Conservation (phyloP, 1,140 invertebrate species). For the Diorhabda sublineata region DNA sequence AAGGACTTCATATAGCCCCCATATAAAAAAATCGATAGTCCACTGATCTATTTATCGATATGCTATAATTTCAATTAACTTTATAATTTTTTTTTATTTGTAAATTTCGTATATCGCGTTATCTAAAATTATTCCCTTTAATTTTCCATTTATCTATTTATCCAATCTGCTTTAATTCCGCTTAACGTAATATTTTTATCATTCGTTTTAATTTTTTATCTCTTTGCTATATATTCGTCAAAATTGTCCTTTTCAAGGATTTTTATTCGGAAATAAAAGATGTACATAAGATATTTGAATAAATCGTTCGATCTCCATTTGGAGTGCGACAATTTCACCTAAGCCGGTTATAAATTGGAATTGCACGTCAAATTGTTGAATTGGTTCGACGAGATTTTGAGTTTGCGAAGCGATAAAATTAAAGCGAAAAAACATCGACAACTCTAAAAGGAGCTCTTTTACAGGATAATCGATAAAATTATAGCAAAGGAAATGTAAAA, state of each 20-base stretch:
- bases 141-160: too few relatives aligned
- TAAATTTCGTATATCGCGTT: too few relatives aligned
- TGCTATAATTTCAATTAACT: too few relatives aligned
- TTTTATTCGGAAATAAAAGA: slow-evolving; percentile 92
- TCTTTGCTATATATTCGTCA: too few relatives aligned
- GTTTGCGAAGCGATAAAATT: slow-evolving; percentile 58
- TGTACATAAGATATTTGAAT: slow-evolving; percentile 95
- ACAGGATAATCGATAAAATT: slow-evolving; percentile 79
- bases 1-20: too few relatives aligned
- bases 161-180: too few relatives aligned
- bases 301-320: slow-evolving; percentile 88
- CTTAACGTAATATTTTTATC: too few relatives aligned
- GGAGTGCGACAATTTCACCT: slow-evolving; percentile 85
- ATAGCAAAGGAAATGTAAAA: slow-evolving; percentile 78
- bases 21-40: too few relatives aligned
- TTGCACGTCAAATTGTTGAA: slow-evolving; percentile 79
- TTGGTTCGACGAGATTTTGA: slow-evolving; percentile 75
- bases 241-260: slow-evolving; percentile 53
- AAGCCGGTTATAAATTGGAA: slow-evolving; percentile 86
- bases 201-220: too few relatives aligned
- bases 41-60: too few relatives aligned
- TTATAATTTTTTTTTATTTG: too few relatives aligned
- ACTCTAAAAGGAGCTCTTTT: slow-evolving; percentile 85
- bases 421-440: slow-evolving; percentile 74
- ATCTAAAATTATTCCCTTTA: too few relatives aligned